phyloP scores from a whole-genome alignment of 2,797 vertebrate species.

The Menidia menidia region DNA sequence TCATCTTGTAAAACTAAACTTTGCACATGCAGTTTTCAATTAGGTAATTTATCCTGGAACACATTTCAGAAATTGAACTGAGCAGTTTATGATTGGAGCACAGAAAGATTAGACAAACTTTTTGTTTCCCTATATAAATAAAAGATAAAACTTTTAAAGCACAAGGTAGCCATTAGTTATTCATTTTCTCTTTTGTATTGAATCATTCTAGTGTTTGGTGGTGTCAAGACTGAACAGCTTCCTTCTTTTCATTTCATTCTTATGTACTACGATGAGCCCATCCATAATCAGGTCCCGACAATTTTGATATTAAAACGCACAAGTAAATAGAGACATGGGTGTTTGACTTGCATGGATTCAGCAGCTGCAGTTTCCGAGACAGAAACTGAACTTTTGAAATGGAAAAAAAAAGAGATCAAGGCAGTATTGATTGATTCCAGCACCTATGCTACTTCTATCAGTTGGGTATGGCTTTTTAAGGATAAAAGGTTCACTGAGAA shows the following conservation, averaged over 20 bases:
- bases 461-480: constrained; percentile 11
- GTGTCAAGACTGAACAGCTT: not conserved
- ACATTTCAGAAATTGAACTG: constrained; percentile 29
- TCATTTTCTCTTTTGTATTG: too few relatives aligned
- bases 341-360: constrained; percentile 53
- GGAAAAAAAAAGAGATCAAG: constrained; percentile 47
- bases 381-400: constrained; percentile 48
- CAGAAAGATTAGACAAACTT: not conserved
- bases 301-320: constrained; percentile 44
- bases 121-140: not conserved
- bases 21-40: constrained; percentile 14
- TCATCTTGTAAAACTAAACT: constrained; percentile 41
- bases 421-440: constrained; percentile 36
- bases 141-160: constrained; percentile 10
- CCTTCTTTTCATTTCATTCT: too few relatives aligned
- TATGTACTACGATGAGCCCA: constrained; percentile 43
- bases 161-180: not conserved
- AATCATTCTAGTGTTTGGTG: too few relatives aligned
- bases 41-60: constrained; percentile 34
- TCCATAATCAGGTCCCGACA: constrained; percentile 53
- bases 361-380: constrained; percentile 41
- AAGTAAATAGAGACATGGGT: constrained; percentile 54
- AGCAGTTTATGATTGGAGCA: constrained; percentile 5
- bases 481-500: not conserved
- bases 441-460: constrained; percentile 27